Percentiles rank a stretch among this genome's conserved stretches.
Conservation (phyloP, 2,888 invertebrate genomes). For the Tinea trinotella region DNA sequence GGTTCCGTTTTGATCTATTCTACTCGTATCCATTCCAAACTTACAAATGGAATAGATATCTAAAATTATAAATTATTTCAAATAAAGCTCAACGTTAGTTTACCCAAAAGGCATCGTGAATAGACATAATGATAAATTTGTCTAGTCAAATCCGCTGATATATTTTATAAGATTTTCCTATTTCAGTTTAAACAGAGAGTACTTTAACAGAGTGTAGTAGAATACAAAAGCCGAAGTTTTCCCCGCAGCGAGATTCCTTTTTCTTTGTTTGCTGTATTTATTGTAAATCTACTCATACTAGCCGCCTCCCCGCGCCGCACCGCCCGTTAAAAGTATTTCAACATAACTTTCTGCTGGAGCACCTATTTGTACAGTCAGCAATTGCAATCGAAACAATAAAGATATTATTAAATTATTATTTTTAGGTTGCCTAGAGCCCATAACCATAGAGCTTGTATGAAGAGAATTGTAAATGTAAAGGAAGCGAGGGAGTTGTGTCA, state of each 20-base stretch:
- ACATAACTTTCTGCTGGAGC: conserved; percentile 57
- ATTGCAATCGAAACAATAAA: neutral
- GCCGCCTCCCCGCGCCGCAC: conserved; percentile 29
- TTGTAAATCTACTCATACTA: conserved; percentile 71
- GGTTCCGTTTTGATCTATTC: too few species aligned
- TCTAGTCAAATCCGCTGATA: neutral
- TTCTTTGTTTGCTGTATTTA: conserved; percentile 72
- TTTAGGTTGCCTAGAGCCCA: too few species aligned
- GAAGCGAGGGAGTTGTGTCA: too few species aligned
- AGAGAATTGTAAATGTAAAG: too few species aligned
- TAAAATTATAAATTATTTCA: too few species aligned
- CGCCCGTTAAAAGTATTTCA: conserved; percentile 61
- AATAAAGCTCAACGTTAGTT: neutral
- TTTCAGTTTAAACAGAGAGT: conserved; percentile 23
- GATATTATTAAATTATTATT: neutral
- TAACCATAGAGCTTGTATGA: too few species aligned
- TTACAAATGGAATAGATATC: too few species aligned
- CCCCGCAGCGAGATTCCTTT: conserved; percentile 68
- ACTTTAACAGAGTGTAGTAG: conserved; percentile 31
- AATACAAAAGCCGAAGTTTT: conserved; percentile 65
- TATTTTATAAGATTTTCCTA: conserved; percentile 4
- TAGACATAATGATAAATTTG: conserved; percentile 3
- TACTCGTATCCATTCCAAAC: too few species aligned
- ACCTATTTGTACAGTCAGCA: conserved; percentile 6
- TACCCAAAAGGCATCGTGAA: neutral